Percentiles rank a stretch among this genome's conserved stretches.
Conservation (phyloP, 2,888 invertebrate species). For the Orthosia incerta region DNA sequence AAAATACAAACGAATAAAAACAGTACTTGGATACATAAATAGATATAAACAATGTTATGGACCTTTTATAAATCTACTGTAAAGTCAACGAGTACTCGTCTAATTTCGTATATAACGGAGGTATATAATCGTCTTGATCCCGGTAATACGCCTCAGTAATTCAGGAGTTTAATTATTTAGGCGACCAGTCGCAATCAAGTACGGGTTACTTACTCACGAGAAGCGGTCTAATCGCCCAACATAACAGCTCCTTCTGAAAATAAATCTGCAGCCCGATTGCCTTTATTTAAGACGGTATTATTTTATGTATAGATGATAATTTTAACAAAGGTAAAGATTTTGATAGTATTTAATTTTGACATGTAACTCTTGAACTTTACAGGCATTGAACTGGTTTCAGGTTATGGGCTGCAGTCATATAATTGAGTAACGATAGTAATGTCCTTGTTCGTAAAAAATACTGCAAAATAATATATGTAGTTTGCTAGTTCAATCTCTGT, state of each 20-base stretch:
- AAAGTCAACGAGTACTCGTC: conserved; percentile 4
- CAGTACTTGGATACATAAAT: neutral
- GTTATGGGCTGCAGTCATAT: neutral
- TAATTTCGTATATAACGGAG: conserved; percentile 15
- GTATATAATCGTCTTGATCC: conserved; percentile 49
- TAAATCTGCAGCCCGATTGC: conserved; percentile 5
- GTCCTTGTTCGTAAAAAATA: neutral
- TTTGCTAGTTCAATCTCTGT: neutral
- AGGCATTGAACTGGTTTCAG: neutral
- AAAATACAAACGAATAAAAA: no score
- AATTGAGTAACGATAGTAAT: neutral
- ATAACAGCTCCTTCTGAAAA: conserved; percentile 35
- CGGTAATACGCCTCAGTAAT: conserved; percentile 58
- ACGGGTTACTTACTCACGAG: conserved; percentile 37
- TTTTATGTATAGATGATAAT: no score
- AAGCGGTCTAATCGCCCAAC: conserved; percentile 37
- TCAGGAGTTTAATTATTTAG: conserved; percentile 61
- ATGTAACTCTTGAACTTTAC: no score
- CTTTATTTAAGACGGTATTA: conserved; percentile 5
- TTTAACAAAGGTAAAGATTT: neutral
- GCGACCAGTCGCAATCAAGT: conserved; percentile 57
- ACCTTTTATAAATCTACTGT: neutral
- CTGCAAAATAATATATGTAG: neutral
- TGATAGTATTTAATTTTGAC: no score
- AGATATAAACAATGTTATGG: neutral